Percentiles rank a stretch among this genome's conserved stretches.
Evolutionary conservation across 23 tunicate species (phyloP).

Genomic region (Aplidium turbinatum): DNA sequence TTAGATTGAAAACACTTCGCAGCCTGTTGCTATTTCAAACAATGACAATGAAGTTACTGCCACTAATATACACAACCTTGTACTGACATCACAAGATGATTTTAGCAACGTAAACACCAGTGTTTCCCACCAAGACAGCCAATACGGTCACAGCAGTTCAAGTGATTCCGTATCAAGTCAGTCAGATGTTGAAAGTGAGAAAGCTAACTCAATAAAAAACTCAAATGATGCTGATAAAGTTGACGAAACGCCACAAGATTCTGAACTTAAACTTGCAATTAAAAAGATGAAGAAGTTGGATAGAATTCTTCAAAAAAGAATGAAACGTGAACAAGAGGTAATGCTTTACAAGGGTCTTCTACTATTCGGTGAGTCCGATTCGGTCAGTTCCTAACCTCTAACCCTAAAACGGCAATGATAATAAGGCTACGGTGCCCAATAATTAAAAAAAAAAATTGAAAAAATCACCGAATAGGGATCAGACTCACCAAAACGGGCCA

Average conservation of each 20-base stretch:
- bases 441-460: no score
- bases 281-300: conserved; percentile 74
- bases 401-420: no score
- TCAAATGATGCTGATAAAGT: not conserved
- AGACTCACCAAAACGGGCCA: no score
- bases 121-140: not conserved
- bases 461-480: no score
- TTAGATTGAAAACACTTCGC: no score
- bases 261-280: conserved; percentile 42
- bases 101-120: not conserved
- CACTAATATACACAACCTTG: no score
- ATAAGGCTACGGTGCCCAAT: no score
- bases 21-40: no score
- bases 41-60: no score
- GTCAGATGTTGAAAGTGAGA: conserved; percentile 4
- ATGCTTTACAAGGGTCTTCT: not conserved
- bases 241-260: conserved; percentile 17
- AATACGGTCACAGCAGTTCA: no score
- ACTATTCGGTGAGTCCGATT: no score
- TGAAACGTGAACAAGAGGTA: conserved; percentile 74
- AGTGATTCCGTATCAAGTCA: conserved; percentile 15
- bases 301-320: conserved; percentile 48
- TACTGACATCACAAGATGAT: not conserved
- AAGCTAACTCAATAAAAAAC: not conserved
- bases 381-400: no score